Evolutionary conservation across 2,888 invertebrate genomes (phyloP).

Genomic region (Tinea pellionella): DNA sequence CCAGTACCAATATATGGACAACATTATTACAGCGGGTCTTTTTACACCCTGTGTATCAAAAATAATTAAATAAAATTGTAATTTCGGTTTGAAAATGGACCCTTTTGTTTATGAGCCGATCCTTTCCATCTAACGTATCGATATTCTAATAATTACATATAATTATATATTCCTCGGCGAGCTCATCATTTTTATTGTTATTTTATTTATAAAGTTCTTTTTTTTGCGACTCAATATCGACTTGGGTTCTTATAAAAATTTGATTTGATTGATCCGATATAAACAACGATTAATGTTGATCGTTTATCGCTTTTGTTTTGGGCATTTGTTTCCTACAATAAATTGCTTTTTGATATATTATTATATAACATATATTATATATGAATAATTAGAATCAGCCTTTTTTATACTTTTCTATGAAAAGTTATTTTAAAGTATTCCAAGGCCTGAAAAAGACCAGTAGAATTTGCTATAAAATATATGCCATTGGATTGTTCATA

Average conservation of each 20-base stretch:
- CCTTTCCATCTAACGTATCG: background rate
- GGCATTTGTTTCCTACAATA: conserved; percentile 38
- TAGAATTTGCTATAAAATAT: too few relatives aligned
- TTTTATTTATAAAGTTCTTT: conserved; percentile 64
- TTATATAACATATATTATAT: background rate
- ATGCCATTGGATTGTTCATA: too few relatives aligned
- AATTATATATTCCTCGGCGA: conserved; percentile 66
- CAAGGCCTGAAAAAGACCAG: too few relatives aligned
- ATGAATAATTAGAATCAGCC: background rate
- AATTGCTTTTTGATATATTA: background rate
- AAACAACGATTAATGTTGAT: conserved; percentile 61
- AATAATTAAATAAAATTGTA: background rate
- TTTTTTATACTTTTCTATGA: background rate
- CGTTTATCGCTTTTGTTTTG: conserved; percentile 55
- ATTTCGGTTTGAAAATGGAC: background rate
- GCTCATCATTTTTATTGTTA: conserved; percentile 68
- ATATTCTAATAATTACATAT: conserved; percentile 65
- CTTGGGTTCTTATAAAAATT: conserved; percentile 37
- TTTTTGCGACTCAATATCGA: conserved; percentile 49
- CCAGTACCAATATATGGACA: too few relatives aligned
- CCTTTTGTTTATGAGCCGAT: background rate
- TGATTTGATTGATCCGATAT: conserved; percentile 67
- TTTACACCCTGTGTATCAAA: too few relatives aligned
- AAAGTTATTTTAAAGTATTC: too few relatives aligned
- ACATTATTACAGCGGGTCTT: too few relatives aligned